Evolutionary conservation across 2,888 invertebrate species (phyloP).

Genomic region (Deroplatys truncata): DNA sequence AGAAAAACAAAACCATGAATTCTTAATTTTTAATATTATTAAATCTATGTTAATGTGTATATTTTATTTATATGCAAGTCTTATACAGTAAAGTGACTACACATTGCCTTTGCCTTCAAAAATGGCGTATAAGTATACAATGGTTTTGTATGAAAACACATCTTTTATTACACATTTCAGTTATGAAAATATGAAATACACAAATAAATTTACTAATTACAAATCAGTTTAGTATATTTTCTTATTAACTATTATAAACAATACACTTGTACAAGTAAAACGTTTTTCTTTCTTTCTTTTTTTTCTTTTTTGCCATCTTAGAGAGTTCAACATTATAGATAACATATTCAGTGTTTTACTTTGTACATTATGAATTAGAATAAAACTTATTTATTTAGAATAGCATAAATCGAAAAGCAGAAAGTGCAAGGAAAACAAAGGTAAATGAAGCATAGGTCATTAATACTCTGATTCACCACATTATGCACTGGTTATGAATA

Average conservation of each 20-base stretch:
- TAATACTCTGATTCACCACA: background rate
- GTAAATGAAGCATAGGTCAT: background rate
- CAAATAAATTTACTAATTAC: conserved; percentile 26
- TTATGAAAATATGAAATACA: conserved; percentile 31
- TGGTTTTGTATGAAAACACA: conserved; percentile 24
- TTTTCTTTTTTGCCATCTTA: background rate
- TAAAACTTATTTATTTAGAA: conserved; percentile 17
- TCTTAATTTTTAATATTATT: background rate
- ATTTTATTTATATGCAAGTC: conserved; percentile 4
- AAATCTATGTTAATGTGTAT: background rate
- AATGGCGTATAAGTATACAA: conserved; percentile 8
- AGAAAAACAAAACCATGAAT: background rate
- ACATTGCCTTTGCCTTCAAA: conserved; percentile 6
- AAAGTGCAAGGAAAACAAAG: background rate
- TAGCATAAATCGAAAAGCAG: background rate
- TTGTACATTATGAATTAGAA: conserved; percentile 18
- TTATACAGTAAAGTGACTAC: conserved; percentile 12
- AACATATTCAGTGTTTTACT: background rate
- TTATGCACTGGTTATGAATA: background rate
- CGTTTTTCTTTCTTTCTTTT: background rate
- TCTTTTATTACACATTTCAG: conserved; percentile 15
- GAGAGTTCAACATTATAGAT: background rate
- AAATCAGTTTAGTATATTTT: conserved; percentile 12
- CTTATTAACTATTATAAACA: conserved; percentile 18
- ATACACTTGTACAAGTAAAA: conserved; percentile 12